A percentile compares a stretch with the other conserved stretches of the same genome.
These are phyloP conservation scores for Trichomycterus rosablanca DNA, from an alignment of 2,113 vertebrate species.

Conservation along the genomic window DNA sequence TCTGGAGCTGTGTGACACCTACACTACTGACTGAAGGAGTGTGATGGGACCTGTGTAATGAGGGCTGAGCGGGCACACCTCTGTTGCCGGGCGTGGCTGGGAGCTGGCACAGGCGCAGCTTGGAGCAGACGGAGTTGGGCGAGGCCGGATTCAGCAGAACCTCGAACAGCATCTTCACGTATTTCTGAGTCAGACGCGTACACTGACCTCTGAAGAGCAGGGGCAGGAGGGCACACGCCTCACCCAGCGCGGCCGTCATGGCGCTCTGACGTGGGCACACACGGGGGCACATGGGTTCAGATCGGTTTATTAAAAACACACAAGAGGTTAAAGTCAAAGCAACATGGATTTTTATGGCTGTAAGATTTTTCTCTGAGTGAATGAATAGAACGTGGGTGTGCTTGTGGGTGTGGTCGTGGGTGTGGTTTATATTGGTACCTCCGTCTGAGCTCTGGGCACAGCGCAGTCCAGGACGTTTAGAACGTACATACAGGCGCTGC, in stretches of 20 bases:
- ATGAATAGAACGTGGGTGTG: conserved; percentile 6
- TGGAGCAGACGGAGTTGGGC: conserved; percentile 73
- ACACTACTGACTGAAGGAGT: neutral
- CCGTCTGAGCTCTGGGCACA: conserved; percentile 57
- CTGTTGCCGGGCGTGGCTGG: fast-evolving
- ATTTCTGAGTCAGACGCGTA: conserved; percentile 62
- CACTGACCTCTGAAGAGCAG: conserved; percentile 56
- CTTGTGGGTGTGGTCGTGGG: neutral
- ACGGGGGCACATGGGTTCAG: neutral
- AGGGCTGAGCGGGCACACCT: conserved; percentile 47
- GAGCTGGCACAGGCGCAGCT: conserved; percentile 63
- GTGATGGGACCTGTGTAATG: neutral
- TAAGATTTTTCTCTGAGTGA: neutral
- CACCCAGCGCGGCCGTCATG: conserved; percentile 53
- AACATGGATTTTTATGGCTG: neutral
- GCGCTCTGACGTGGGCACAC: conserved; percentile 49
- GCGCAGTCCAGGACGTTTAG: conserved; percentile 56
- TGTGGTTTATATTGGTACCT: conserved; percentile 48
- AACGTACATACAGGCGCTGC: conserved; percentile 58
- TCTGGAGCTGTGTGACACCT: no score
- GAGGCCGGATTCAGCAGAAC: conserved; percentile 60
- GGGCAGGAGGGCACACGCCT: conserved; percentile 72
- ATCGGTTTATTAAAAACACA: neutral
- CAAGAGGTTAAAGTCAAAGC: neutral
- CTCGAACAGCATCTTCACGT: conserved; percentile 63